phyloP scores from a whole-genome alignment of 2,888 invertebrate species.

The Hyposoter didymator region DNA sequence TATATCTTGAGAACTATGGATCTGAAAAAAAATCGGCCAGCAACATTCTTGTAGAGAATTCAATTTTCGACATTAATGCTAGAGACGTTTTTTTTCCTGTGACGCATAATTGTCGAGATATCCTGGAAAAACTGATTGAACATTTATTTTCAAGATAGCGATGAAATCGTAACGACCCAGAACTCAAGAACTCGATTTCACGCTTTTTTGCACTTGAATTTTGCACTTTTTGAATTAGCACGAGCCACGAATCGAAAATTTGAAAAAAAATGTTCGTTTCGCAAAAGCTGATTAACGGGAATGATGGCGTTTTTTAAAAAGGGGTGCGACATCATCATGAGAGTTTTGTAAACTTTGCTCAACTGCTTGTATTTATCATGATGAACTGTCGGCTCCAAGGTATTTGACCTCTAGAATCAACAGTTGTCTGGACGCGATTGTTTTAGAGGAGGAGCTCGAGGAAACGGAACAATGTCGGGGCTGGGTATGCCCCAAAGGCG shows the following conservation, averaged over 20 bases:
- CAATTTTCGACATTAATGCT: no score
- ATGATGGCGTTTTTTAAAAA: not conserved
- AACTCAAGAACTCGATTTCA: no score
- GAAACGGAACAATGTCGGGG: conserved; percentile 74
- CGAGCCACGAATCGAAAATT: not conserved
- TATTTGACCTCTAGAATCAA: conserved; percentile 15
- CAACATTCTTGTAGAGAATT: no score
- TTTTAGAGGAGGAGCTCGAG: conserved; percentile 70
- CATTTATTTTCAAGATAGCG: no score
- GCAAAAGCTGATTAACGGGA: not conserved
- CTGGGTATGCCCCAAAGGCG: conserved; percentile 78
- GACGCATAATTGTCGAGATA: not conserved
- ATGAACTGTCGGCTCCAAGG: not conserved
- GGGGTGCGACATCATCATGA: not conserved
- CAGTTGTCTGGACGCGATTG: conserved; percentile 43
- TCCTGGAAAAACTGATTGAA: no score
- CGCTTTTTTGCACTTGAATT: no score
- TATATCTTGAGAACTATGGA: no score
- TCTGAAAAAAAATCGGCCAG: no score
- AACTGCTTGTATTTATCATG: not conserved
- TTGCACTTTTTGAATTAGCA: no score
- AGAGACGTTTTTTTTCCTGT: not conserved
- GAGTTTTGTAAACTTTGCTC: not conserved
- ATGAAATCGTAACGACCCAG: no score
- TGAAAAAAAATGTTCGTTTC: not conserved